Conservation (phyloP, 2,888 invertebrate species). For the Andrena chrysosceles region DNA sequence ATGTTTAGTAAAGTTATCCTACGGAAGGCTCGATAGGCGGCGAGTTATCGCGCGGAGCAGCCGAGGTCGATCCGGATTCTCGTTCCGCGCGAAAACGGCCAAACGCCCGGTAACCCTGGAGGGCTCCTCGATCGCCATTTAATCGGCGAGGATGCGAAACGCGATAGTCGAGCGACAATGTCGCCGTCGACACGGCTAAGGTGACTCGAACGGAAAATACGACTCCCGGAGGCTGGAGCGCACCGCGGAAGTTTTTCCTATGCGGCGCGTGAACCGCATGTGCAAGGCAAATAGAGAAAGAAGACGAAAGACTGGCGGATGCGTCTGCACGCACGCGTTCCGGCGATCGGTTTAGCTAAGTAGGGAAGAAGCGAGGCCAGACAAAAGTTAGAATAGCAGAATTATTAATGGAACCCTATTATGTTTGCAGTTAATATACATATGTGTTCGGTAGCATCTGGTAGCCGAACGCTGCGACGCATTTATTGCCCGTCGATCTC, state of each 20-base stretch:
- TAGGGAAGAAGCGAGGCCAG: slow-evolving; percentile 9
- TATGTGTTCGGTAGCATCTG: background rate
- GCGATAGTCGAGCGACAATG: too few relatives aligned
- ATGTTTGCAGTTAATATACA: too few relatives aligned
- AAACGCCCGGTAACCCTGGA: background rate
- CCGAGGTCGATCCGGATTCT: slow-evolving; percentile 31
- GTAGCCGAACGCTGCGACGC: background rate
- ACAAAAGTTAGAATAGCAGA: slow-evolving; percentile 47
- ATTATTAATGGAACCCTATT: slow-evolving; percentile 37
- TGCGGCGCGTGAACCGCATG: background rate
- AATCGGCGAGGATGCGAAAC: too few relatives aligned
- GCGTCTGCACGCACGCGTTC: background rate
- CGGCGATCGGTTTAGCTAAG: slow-evolving; percentile 13
- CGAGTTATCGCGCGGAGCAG: slow-evolving; percentile 42
- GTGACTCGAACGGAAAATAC: background rate
- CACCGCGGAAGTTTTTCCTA: background rate
- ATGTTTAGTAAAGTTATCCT: slow-evolving; percentile 9
- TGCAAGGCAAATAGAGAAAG: background rate
- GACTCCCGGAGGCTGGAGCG: background rate
- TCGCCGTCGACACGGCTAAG: background rate
- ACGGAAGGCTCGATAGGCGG: slow-evolving; percentile 23
- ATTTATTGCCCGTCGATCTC: slow-evolving; percentile 33
- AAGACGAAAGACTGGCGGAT: background rate
- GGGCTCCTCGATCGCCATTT: too few relatives aligned
- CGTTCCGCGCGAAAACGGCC: background rate